A percentile compares a stretch with the other conserved stretches of the same genome.
phyloP scores from a whole-genome alignment of 2,797 vertebrate genomes.

The Phoebastria nigripes region DNA sequence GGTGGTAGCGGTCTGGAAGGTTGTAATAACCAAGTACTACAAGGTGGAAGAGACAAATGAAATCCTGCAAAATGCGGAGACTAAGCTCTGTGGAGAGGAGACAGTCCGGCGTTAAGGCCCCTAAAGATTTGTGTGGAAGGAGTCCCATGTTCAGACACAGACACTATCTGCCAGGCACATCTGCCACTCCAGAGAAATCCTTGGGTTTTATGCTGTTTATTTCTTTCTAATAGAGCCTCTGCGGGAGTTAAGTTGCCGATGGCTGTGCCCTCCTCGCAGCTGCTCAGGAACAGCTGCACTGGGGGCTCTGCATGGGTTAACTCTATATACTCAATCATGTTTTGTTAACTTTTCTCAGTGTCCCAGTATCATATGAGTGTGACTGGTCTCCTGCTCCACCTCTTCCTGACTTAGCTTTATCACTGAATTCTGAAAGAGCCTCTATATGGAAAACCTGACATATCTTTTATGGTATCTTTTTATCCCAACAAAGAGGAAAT shows the following conservation, averaged over 20 bases:
- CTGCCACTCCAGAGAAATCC: background rate
- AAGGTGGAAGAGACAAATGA: background rate
- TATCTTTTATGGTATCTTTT: background rate
- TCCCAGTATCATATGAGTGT: background rate
- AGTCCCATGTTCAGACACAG: background rate
- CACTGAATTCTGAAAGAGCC: background rate
- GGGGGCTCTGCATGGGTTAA: background rate
- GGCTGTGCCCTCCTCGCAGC: background rate
- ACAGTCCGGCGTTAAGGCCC: background rate
- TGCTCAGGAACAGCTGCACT: background rate
- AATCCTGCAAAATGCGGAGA: background rate
- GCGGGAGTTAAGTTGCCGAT: fast-evolving
- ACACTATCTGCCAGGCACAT: background rate
- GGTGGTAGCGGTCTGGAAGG: background rate
- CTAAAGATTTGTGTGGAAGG: background rate
- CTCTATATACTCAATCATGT: background rate
- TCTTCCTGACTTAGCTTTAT: conserved; percentile 33
- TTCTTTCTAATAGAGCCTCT: background rate
- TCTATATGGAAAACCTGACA: background rate
- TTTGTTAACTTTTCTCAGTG: background rate
- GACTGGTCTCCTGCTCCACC: conserved; percentile 26
- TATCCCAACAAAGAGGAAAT: too few relatives aligned
- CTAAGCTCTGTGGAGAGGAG: background rate
- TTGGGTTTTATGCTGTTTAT: background rate
- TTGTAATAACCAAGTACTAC: background rate